Evolutionary conservation across 30 jellyfish, hydroid and myxozoan genomes (phyloP).

Genomic region (Pelagia noctiluca): DNA sequence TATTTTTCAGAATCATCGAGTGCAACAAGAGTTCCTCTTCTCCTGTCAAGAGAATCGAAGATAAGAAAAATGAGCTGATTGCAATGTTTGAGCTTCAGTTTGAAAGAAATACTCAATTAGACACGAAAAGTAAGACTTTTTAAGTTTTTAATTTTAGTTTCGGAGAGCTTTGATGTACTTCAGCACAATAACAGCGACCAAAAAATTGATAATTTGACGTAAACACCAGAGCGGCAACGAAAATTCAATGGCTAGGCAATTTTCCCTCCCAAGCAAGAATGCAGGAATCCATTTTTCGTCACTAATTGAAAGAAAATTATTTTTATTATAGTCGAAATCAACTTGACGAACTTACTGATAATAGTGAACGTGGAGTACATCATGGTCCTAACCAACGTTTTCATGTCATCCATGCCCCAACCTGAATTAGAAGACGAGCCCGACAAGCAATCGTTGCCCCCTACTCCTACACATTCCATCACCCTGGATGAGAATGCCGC

Average conservation of each 20-base stretch:
- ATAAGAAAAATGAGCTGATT: not conserved
- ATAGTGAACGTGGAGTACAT: constrained; percentile 86
- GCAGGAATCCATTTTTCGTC: too few species aligned
- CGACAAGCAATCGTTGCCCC: constrained; percentile 55
- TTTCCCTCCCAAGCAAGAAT: too few species aligned
- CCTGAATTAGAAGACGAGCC: constrained; percentile 34
- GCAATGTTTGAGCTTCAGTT: constrained; percentile 38
- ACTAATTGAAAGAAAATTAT: too few species aligned
- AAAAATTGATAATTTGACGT: too few species aligned
- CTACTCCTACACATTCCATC: constrained; percentile 81
- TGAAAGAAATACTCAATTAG: constrained; percentile 30
- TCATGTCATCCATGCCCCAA: constrained; percentile 82
- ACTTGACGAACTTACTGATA: constrained; percentile 56
- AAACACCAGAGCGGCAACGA: too few species aligned
- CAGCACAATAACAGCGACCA: too few species aligned
- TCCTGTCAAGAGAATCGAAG: not conserved
- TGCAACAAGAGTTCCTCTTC: constrained; percentile 15
- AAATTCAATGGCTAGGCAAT: too few species aligned
- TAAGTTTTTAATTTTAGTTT: too few species aligned
- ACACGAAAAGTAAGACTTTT: constrained; percentile 18
- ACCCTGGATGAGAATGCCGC: constrained; percentile 57
- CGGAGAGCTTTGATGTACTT: too few species aligned
- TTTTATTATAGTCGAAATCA: constrained; percentile 29
- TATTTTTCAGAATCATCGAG: constrained; percentile 38
- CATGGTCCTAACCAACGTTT: constrained; percentile 76